Evolutionary conservation across 2,888 invertebrate genomes (phyloP).

Genomic region (Harpalus rufipes): DNA sequence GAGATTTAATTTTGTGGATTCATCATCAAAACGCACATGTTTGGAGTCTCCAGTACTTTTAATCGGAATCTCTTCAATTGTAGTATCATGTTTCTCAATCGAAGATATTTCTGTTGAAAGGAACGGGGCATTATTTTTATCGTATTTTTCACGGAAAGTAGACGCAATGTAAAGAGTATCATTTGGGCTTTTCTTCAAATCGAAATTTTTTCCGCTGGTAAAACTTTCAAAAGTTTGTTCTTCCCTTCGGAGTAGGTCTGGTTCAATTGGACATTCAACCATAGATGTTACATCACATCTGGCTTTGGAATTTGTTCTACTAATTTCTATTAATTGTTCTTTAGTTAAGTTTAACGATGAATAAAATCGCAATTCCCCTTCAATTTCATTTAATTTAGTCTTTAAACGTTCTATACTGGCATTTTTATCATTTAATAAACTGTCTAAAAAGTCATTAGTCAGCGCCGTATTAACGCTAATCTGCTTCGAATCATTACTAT

Average conservation of each 20-base stretch:
- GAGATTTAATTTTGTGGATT: constrained; percentile 79
- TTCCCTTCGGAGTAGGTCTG: constrained; percentile 78
- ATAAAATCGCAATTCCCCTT: constrained; percentile 78
- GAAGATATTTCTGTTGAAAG: constrained; percentile 73
- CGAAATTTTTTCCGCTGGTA: constrained; percentile 67
- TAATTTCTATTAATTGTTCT: constrained; percentile 78
- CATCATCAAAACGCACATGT: constrained; percentile 79
- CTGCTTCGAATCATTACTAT: neutral
- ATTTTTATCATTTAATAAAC: constrained; percentile 84
- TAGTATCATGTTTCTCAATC: constrained; percentile 72
- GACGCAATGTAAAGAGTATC: constrained; percentile 77
- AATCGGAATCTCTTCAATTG: constrained; percentile 66
- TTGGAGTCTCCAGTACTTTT: constrained; percentile 68
- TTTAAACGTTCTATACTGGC: constrained; percentile 83
- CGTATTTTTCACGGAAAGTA: constrained; percentile 56
- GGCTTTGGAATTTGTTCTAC: constrained; percentile 79
- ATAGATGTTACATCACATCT: constrained; percentile 82
- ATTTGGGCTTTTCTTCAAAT: constrained; percentile 77
- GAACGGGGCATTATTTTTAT: constrained; percentile 54
- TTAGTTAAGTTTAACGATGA: constrained; percentile 82
- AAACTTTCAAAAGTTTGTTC: constrained; percentile 70
- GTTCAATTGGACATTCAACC: constrained; percentile 84
- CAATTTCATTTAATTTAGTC: constrained; percentile 79
- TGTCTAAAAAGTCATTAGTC: constrained; percentile 77
- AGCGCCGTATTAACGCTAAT: neutral